phyloP scores from a whole-genome alignment of 1,140 invertebrate species.

The Dendrolimus kikuchii region DNA sequence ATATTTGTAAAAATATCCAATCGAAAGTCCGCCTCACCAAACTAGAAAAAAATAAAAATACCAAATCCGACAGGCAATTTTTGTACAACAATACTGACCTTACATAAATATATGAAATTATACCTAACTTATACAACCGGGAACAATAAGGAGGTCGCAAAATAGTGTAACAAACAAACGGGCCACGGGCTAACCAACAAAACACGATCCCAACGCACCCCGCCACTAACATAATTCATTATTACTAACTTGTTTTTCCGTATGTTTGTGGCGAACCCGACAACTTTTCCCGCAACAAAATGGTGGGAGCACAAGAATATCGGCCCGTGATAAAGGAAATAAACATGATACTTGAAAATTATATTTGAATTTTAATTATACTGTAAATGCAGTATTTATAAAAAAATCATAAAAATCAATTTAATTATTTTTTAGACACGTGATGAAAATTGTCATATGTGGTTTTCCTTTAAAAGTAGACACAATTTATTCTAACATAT shows the following conservation, averaged over 20 bases:
- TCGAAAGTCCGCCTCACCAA: too few species aligned
- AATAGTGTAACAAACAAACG: slow-evolving; percentile 2
- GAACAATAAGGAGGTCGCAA: slow-evolving; percentile 7
- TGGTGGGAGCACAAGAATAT: too few species aligned
- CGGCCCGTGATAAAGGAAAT: too few species aligned
- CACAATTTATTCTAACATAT: too few species aligned
- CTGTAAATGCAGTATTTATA: too few species aligned
- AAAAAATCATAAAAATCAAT: too few species aligned
- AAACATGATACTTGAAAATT: too few species aligned
- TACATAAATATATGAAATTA: not conserved
- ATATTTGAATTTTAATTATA: too few species aligned
- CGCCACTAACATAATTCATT: slow-evolving; percentile 20
- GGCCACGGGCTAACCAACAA: slow-evolving; percentile 3
- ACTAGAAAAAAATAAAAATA: not conserved
- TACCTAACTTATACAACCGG: slow-evolving; percentile 1
- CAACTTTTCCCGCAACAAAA: slow-evolving; percentile 9
- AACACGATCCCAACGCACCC: slow-evolving; percentile 1
- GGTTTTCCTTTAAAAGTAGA: too few species aligned
- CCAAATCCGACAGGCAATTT: not conserved
- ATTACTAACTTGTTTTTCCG: slow-evolving; percentile 27
- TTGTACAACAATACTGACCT: not conserved
- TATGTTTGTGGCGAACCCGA: slow-evolving; percentile 5
- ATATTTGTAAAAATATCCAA: too few species aligned
- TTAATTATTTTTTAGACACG: too few species aligned
- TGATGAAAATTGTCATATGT: too few species aligned